Evolutionary conservation across 2,888 invertebrate species (phyloP).

Genomic region (Malacosoma neustria): DNA sequence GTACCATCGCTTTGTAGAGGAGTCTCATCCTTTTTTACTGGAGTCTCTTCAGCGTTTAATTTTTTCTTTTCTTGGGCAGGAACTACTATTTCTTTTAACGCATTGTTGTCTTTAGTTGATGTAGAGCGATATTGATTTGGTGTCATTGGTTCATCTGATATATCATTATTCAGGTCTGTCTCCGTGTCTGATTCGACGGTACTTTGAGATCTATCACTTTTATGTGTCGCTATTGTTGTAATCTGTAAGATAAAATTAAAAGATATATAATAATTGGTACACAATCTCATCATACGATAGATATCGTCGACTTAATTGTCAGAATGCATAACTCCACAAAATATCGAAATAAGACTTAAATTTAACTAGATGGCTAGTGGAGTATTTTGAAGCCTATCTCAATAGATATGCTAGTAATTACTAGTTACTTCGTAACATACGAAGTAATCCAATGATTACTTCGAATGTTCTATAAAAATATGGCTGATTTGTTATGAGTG

Average conservation of each 20-base stretch:
- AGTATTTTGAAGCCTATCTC: too few relatives aligned
- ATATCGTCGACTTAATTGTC: too few relatives aligned
- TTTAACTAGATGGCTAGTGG: too few relatives aligned
- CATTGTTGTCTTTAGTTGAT: background rate
- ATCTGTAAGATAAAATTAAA: conserved; percentile 32
- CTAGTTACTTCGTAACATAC: too few relatives aligned
- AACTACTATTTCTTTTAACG: background rate
- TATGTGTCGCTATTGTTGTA: conserved; percentile 42
- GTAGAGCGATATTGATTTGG: background rate
- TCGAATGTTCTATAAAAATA: too few relatives aligned
- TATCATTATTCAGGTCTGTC: conserved; percentile 16
- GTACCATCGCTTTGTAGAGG: background rate
- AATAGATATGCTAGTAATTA: too few relatives aligned
- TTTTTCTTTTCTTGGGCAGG: conserved; percentile 1
- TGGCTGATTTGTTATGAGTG: too few relatives aligned
- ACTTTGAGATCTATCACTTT: conserved; percentile 37
- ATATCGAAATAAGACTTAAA: too few relatives aligned
- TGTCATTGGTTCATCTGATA: background rate
- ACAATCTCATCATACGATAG: too few relatives aligned
- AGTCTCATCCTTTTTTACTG: conserved; percentile 2
- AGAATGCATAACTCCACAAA: too few relatives aligned
- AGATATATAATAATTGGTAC: background rate
- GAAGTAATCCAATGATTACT: too few relatives aligned
- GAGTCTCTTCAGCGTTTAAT: conserved; percentile 1
- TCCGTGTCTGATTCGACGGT: conserved; percentile 43